Conservation (phyloP, 1,140 invertebrate species). For the Habropoda laboriosa region DNA sequence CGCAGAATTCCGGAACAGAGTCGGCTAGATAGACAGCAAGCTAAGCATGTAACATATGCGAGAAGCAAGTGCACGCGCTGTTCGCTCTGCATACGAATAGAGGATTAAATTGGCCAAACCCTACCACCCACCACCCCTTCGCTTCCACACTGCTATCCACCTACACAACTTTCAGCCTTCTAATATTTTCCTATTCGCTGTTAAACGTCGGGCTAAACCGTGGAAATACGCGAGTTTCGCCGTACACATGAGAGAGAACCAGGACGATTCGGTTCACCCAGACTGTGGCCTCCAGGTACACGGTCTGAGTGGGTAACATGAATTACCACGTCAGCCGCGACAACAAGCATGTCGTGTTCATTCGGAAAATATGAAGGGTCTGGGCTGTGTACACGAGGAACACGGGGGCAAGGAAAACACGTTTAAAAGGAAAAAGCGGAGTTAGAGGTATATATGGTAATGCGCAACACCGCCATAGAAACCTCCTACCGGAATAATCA, state of each 20-base stretch:
- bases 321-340: slow-evolving; percentile 28
- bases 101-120: slow-evolving; percentile 5
- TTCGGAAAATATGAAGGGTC: slow-evolving; percentile 45
- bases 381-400: slow-evolving; percentile 28
- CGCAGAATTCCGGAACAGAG: slow-evolving; percentile 65
- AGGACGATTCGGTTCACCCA: slow-evolving; percentile 22
- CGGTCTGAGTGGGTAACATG: slow-evolving; percentile 2
- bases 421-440: slow-evolving; percentile 33
- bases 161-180: too few relatives aligned
- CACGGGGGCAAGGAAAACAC: slow-evolving; percentile 15
- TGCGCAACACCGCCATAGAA: neutral
- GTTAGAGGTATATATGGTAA: neutral
- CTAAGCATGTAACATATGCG: slow-evolving; percentile 61
- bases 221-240: neutral
- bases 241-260: neutral
- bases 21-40: slow-evolving; percentile 58
- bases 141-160: too few relatives aligned
- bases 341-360: slow-evolving; percentile 43
- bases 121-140: too few relatives aligned
- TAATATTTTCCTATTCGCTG: neutral
- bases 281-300: neutral
- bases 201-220: neutral
- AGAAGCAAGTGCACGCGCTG: slow-evolving; percentile 8
- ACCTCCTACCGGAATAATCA: slow-evolving; percentile 33
- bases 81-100: slow-evolving; percentile 26